Conservation (phyloP, 2,797 vertebrate genomes). For the Manis javanica region DNA sequence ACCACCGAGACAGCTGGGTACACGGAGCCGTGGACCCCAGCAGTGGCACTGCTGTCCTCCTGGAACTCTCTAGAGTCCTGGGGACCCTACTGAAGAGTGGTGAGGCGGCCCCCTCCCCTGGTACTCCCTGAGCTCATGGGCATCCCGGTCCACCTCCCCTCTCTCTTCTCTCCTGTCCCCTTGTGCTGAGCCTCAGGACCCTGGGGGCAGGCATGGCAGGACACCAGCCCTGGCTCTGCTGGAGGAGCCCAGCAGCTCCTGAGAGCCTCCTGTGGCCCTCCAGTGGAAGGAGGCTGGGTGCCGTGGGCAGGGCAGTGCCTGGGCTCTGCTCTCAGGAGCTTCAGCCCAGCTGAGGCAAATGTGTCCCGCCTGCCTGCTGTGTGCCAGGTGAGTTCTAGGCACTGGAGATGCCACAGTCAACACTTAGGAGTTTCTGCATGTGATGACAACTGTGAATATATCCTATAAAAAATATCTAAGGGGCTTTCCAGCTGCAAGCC, state of each 20-base stretch:
- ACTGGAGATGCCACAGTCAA: background rate
- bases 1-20: conserved; percentile 96
- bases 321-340: background rate
- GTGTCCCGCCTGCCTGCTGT: background rate
- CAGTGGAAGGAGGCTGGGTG: background rate
- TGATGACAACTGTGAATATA: background rate
- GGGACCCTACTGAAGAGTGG: conserved; percentile 92
- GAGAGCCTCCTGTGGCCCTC: background rate
- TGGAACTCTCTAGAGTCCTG: conserved; percentile 92
- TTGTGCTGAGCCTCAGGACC: background rate
- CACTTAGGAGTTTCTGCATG: background rate
- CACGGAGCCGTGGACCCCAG: conserved; percentile 95
- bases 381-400: background rate
- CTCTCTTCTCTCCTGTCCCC: background rate
- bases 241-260: background rate
- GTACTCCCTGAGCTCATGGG: background rate
- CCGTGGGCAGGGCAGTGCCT: background rate
- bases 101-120: conserved; percentile 74
- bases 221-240: background rate
- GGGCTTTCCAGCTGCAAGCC: background rate
- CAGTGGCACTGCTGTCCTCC: conserved; percentile 93
- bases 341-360: background rate
- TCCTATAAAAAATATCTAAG: background rate
- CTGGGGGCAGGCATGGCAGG: background rate
- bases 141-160: background rate